Base-by-base conservation (phyloP, 2,113 vertebrate species). In the Sardina pilchardus region DNA sequence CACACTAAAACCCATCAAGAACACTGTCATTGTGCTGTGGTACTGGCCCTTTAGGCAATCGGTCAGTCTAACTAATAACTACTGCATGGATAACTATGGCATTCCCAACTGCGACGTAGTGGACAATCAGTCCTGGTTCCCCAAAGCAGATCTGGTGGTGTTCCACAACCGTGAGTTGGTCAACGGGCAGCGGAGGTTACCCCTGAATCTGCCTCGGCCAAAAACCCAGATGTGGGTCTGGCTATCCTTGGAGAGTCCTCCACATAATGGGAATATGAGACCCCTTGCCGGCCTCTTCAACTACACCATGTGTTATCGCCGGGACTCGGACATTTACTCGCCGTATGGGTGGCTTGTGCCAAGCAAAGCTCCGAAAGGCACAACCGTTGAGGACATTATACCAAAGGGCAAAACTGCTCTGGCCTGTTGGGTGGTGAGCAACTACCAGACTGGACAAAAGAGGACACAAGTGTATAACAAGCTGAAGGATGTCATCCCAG, bases 201-300 rank as follows among this genome's bases (percentile, higher is more conserved):
- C 88, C 0, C 17, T 50, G 48, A 24, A 47, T 5, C 85, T 87
- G 1, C 84, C 90, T 0, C 94, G 97, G 1, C 96, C 96, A 0
- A 85, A 81, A 0, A 90, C 44, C 2, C 98, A 99, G 89, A 97
- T 94, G 84, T 99, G 98, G 98, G 96, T 99, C 2, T 99, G 98
- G 98, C 95, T 98, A 96, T 98, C 98, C 94, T 97, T 97, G 82
- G 98, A 99, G 94, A 98, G 98, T 0, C 98, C 97, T 0, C 84
- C 95, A 1, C 94, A 99, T 90, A 95, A 96, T 0, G 88, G 89
- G 0, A 89, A 90, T 0, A 90, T 98, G 87, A 84, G 88, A 9
- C 81, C 21, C 0, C 84, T 98, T 4, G 90, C 90, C 0, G 94
- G 91, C 0, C 24, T 96, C 8, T 98, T 98, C 90, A 99, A 99